Conservation (phyloP, 2,888 invertebrate genomes). For the Drosophila recens region DNA sequence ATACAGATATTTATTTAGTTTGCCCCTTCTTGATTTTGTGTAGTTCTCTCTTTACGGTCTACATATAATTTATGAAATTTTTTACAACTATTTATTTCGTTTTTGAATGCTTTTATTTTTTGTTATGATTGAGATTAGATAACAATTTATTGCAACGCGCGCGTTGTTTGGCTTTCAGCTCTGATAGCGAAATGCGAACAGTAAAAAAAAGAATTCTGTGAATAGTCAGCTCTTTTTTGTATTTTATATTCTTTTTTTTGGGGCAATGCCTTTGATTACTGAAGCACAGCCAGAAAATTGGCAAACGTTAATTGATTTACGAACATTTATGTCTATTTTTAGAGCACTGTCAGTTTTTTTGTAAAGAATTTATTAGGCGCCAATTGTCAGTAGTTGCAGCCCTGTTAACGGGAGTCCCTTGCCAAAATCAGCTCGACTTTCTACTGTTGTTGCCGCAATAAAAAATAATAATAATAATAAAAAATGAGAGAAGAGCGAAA, state of each 20-base stretch:
- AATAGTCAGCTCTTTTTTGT: conserved; percentile 2
- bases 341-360: conserved; percentile 61
- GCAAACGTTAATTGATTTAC: conserved; percentile 70
- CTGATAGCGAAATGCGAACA: conserved; percentile 51
- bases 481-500: conserved; percentile 20
- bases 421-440: conserved; percentile 56
- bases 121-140: conserved; percentile 79
- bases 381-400: background rate
- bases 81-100: conserved; percentile 66
- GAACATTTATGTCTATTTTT: conserved; percentile 69
- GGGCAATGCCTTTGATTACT: conserved; percentile 16
- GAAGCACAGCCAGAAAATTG: conserved; percentile 13
- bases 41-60: conserved; percentile 10
- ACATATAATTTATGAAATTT: conserved; percentile 57
- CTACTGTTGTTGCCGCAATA: conserved; percentile 36
- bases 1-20: conserved; percentile 8
- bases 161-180: conserved; percentile 56
- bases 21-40: conserved; percentile 4
- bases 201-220: background rate
- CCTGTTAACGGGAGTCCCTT: conserved; percentile 7
- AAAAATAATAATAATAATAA: conserved; percentile 38
- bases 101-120: conserved; percentile 68
- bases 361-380: conserved; percentile 47
- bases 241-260: background rate
- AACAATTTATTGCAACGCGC: conserved; percentile 75